Conservation (phyloP, 37 sponge, comb jelly and placozoan genomes). For the Beroe forskalii region DNA sequence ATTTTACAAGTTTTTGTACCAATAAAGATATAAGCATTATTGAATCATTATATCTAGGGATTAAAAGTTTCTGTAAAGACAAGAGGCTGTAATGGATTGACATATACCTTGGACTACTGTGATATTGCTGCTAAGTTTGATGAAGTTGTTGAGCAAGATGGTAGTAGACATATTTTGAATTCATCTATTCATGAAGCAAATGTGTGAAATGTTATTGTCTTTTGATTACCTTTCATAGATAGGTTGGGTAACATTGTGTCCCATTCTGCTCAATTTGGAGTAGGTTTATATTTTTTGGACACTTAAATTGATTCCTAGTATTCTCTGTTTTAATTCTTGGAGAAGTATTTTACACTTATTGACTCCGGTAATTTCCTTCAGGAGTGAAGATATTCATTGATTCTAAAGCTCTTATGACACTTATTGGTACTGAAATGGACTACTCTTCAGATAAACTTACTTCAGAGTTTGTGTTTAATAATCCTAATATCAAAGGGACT, state of each 20-base stretch:
- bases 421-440: constrained; percentile 98
- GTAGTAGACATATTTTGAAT: constrained; percentile 28
- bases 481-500: constrained; percentile 92
- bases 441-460: constrained; percentile 79
- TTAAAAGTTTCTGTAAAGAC: constrained; percentile 85
- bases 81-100: constrained; percentile 92
- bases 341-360: too few species aligned
- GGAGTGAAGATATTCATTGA: constrained; percentile 86
- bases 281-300: too few species aligned
- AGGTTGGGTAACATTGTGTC: too few species aligned
- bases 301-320: too few species aligned
- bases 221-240: too few species aligned
- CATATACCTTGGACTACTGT: constrained; percentile 82
- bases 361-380: constrained; percentile 56
- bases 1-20: too few species aligned
- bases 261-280: too few species aligned
- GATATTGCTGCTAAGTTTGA: constrained; percentile 82
- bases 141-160: constrained; percentile 94
- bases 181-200: too few species aligned
- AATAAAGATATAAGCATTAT: too few species aligned
- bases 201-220: too few species aligned
- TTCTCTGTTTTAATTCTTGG: too few species aligned
- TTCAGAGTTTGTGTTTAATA: constrained; percentile 94
- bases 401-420: constrained; percentile 89
- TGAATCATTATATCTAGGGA: constrained; percentile 65